phyloP scores from a whole-genome alignment of 1,140 invertebrate species.

The Lepidostoma basale region DNA sequence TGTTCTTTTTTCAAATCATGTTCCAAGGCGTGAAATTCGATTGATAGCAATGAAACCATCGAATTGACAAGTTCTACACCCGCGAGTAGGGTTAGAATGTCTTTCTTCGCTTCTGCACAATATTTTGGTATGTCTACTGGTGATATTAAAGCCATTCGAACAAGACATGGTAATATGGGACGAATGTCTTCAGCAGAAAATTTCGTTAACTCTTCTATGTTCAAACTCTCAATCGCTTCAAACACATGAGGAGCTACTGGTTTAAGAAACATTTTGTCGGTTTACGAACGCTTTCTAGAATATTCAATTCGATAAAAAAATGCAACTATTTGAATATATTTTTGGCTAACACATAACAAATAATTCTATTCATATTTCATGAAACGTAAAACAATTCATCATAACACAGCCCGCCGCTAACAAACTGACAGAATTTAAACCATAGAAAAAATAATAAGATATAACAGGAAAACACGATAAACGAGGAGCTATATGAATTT shows the following conservation, averaged over 20 bases:
- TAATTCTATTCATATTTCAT: too few relatives aligned
- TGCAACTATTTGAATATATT: too few relatives aligned
- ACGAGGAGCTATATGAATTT: too few relatives aligned
- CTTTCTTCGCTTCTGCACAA: slow-evolving; percentile 83
- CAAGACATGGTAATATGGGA: slow-evolving; percentile 89
- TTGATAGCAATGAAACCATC: slow-evolving; percentile 89
- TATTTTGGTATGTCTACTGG: slow-evolving; percentile 84
- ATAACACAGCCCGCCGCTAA: too few relatives aligned
- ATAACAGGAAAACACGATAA: too few relatives aligned
- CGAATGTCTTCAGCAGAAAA: slow-evolving; percentile 68
- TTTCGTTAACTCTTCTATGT: slow-evolving; percentile 53
- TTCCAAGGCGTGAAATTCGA: slow-evolving; percentile 93
- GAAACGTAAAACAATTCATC: too few relatives aligned
- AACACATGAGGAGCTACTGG: slow-evolving; percentile 57
- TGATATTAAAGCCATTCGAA: slow-evolving; percentile 90
- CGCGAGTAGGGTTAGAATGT: slow-evolving; percentile 85
- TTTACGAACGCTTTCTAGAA: too few relatives aligned
- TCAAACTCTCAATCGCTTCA: slow-evolving; percentile 58
- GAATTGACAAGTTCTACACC: slow-evolving; percentile 94
- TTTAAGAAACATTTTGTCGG: slow-evolving; percentile 55
- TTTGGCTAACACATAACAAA: too few relatives aligned
- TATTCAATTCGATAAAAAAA: too few relatives aligned
- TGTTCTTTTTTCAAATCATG: slow-evolving; percentile 93
- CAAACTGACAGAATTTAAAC: too few relatives aligned
- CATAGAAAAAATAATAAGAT: too few relatives aligned